phyloP scores from a whole-genome alignment of 2,797 vertebrate species.

The Molothrus ater region DNA sequence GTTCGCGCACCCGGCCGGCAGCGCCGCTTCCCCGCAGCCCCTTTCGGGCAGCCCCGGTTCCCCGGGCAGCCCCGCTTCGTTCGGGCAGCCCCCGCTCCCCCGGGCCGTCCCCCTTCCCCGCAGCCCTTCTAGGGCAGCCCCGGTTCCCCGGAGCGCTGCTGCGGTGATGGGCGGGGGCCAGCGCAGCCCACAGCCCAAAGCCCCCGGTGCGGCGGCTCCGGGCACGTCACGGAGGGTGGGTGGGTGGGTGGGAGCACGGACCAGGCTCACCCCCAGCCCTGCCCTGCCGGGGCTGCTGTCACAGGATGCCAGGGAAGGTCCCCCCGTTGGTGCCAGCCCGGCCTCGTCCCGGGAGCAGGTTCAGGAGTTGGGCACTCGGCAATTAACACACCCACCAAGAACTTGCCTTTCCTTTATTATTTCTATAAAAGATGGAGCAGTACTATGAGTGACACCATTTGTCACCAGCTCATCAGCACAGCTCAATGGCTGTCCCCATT shows the following conservation, averaged over 20 bases:
- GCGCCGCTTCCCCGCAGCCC: not conserved
- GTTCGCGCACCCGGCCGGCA: not conserved
- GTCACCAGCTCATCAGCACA: not conserved
- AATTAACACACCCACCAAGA: not conserved
- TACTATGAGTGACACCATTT: fast-evolving
- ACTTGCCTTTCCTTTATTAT: no score
- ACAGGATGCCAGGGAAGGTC: not conserved
- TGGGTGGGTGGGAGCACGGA: fast-evolving
- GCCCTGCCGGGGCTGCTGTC: not conserved
- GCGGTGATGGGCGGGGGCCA: not conserved
- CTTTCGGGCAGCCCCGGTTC: no score
- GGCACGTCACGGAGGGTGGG: no score
- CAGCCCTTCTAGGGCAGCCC: no score
- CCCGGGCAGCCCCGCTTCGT: no score
- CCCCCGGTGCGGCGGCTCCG: fast-evolving
- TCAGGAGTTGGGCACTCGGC: fast-evolving
- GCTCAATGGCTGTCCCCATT: fast-evolving
- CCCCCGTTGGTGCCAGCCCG: fast-evolving
- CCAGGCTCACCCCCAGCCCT: not conserved
- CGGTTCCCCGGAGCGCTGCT: not conserved
- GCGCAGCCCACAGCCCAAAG: not conserved
- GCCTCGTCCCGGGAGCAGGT: not conserved
- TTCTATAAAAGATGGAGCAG: not conserved
- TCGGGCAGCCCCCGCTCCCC: no score
- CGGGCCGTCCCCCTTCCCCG: no score